Evolutionary conservation across 2,888 invertebrate genomes (phyloP), one percentile per base, ranked within the genome.

Genomic region (Buathra laborator): DNA sequence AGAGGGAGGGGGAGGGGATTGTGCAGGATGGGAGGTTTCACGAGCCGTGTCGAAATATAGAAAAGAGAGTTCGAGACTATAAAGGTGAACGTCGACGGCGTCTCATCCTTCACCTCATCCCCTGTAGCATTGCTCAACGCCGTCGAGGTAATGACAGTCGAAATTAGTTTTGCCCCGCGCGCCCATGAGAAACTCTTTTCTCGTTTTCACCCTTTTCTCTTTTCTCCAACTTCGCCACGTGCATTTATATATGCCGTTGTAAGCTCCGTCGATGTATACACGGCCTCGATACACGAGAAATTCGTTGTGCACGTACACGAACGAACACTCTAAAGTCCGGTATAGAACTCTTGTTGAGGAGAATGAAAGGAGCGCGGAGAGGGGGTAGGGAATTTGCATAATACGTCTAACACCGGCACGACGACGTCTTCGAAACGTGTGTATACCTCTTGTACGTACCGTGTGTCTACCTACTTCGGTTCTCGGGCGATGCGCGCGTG

Each of bases 81-180:
- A 64, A 81, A 81, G 67, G 68, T 68, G 77, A 78, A 74, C 29
- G 62, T 62, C 62, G 62, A 62, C 68, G 24, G 32, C 44, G 53
- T 56, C 74, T 83, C 80, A 71, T 83, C 68, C 78, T 66, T 59
- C 78, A 29, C 51, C 66, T 86, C 70, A 48, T 51, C 29, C 51
- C 64, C 10, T 16, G 16, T 59, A 72, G 76, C 71, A 67, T 80
- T 77, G 77, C 59, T 12, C 44, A 32, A 67, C 59, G 74, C 44
- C 70, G 71, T 80, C 68, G 78, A 56, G 75, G 53, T 85, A 83
- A 86, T 83, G 84, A 86, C 85, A 84, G 81, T 70, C 85, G 83
- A 86, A 86, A 86, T 86, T 86, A 86, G 85, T 86, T 86, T 85
- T 76, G 62, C 70, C 56, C 75, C 72, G 19, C 59, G 56, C 37